Evolutionary conservation across 2,113 vertebrate genomes (phyloP).

Genomic region (Varanus komodoensis): DNA sequence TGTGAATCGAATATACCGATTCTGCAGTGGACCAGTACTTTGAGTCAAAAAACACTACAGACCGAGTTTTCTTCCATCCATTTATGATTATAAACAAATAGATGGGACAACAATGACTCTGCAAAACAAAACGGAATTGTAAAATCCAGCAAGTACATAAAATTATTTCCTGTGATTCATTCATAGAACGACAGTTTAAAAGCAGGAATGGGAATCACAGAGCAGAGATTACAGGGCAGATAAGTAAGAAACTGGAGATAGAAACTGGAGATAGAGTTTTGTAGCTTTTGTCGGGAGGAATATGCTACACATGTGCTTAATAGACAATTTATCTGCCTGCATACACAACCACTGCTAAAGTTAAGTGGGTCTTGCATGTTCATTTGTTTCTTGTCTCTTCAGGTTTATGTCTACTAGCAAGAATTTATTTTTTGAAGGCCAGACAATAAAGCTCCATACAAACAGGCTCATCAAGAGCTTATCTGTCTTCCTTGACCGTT

Average conservation of each 20-base stretch:
- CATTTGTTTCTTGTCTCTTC: background rate
- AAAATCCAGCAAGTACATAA: conserved; percentile 48
- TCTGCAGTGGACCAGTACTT: too few relatives aligned
- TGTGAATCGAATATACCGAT: too few relatives aligned
- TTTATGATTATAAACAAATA: background rate
- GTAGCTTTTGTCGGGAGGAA: conserved; percentile 21
- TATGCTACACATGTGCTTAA: background rate
- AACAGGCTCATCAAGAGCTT: background rate
- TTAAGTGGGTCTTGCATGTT: background rate
- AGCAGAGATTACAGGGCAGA: conserved; percentile 45
- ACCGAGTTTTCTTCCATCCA: background rate
- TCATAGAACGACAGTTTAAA: conserved; percentile 58
- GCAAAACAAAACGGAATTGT: conserved; percentile 35
- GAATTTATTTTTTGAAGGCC: background rate
- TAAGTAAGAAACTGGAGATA: conserved; percentile 18
- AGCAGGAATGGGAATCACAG: conserved; percentile 63
- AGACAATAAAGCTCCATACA: background rate
- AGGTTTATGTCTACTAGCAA: background rate
- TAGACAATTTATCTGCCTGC: background rate
- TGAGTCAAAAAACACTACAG: too few relatives aligned
- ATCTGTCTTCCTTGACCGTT: background rate
- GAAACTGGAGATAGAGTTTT: background rate
- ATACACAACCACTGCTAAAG: background rate
- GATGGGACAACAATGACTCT: conserved; percentile 21
- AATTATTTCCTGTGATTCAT: conserved; percentile 36